Evolutionary conservation across 64 coral and sea anemone genomes (phyloP), one percentile per base, ranked within the genome.

Genomic region (Pocillopora verrucosa): DNA sequence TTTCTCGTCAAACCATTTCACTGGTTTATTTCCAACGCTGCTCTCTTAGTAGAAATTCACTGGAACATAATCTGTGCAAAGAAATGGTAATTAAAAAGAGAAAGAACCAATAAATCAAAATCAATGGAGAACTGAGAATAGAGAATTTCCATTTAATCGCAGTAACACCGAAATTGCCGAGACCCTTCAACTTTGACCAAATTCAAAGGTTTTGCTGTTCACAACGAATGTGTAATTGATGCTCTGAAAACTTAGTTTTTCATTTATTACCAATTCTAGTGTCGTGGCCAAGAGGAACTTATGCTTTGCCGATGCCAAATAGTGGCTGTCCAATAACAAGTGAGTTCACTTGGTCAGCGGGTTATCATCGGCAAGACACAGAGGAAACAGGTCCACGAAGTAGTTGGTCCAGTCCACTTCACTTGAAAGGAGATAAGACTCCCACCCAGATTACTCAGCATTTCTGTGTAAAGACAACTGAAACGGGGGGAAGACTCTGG

Each of bases 381-480:
- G 65, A 85, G 17, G 82, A 85, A 36, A 72, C 82, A 11, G 25
- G 38, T 56, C 82, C 82, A 56, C 10, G 56, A 13, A 85, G 38
- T 24, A 85, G 72, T 41, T 85, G 82, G 82, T 85, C 82, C 0
- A 51, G 82, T 10, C 36, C 82, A 57, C 16, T 22, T 41, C 82
- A 85, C 65, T 85, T 85, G 37, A 85, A 85, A 25, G 82, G 82
- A 85, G 10, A 16, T 13, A 70, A 56, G 65, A 85, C 25, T 26
- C 51, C 51, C 20, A 72, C 36, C 12, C 11, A 26, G 13, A 85
- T 85, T 41, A 72, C 82, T 13, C 82, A 85, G 38, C 82, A 85
- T 38, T 85, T 85, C 36, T 85, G 82, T 45, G 82, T 85, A 20
- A 85, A 85, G 51, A 20, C 41, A 57, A 85, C 58, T 10, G 4